Evolutionary conservation across 2,113 vertebrate genomes (phyloP), one percentile per base, ranked within the genome.

Genomic region (Campylorhamphus procurvoides): DNA sequence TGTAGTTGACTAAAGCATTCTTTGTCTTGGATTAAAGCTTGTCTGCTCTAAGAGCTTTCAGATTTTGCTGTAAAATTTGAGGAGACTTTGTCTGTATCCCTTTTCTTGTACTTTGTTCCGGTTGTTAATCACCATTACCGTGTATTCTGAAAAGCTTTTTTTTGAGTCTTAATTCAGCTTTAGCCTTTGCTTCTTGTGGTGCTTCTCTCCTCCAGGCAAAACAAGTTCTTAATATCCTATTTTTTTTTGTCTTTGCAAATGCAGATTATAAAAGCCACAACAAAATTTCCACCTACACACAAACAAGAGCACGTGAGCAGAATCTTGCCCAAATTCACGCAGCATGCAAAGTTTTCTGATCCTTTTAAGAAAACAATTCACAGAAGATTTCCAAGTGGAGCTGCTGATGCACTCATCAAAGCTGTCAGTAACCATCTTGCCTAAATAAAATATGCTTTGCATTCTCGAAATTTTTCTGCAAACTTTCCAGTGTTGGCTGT

Each of bases 21-120:
- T 88, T 96, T 95, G 83, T 95, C 67, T 91, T 67, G 76, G 90
- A 86, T 86, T 96, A 94, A 94, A 92, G 37, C 39, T 79, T 80
- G 44, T 58, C 44, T 93, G 23, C 46, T 83, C 40, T 82, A 73
- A 91, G 79, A 69, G 58, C 58, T 92, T 93, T 92, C 85, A 69
- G 79, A 82, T 42, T 79, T 84, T 63, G 18, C 68, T 93, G 79
- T 66, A 80, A 94, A 88, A 92, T 90, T 79, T 88, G 88, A 94
- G 76, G 85, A 93, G 67, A 88, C 79, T 93, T 94, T 62, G 35
- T 67, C 42, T 85, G 72, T 90, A 55, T 80, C 59, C 37, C 5
- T 80, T 90, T 90, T 47, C 88, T 96, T 94, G 94, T 84, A 86
- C 55, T 93, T 90, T 88, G 63, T 90, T 95, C 59, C 3, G 3